Evolutionary conservation across 2,113 vertebrate species (phyloP).

Genomic region (Psophia crepitans): DNA sequence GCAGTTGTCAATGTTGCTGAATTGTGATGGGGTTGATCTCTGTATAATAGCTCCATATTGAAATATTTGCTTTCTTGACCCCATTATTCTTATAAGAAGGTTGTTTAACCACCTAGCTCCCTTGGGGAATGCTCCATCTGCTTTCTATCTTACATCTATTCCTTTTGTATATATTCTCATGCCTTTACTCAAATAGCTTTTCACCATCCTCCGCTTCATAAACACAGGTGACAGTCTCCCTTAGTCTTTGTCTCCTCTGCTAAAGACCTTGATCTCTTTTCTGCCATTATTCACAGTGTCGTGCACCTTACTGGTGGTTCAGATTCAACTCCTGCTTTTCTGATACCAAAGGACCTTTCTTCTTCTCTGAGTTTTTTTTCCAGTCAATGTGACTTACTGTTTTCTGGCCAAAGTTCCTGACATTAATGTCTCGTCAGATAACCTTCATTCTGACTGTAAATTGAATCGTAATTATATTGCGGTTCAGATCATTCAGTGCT

Average conservation of each 20-base stretch:
- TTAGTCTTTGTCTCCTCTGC: not conserved
- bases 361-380: not conserved
- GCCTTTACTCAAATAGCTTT: not conserved
- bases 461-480: not conserved
- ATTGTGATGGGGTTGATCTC: not conserved
- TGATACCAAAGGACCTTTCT: not conserved
- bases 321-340: not conserved
- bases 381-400: not conserved
- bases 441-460: not conserved
- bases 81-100: not conserved
- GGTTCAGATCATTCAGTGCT: not conserved
- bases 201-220: fast-evolving
- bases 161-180: not conserved
- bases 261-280: not conserved
- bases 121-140: not conserved
- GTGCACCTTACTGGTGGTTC: not conserved
- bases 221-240: not conserved
- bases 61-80: not conserved
- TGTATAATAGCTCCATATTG: not conserved
- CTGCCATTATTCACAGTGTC: not conserved
- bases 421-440: not conserved
- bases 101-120: not conserved
- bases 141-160: not conserved
- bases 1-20: not conserved
- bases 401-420: not conserved